phyloP scores from a whole-genome alignment of 2,888 invertebrate species.

The Aproaerema taeniolella region DNA sequence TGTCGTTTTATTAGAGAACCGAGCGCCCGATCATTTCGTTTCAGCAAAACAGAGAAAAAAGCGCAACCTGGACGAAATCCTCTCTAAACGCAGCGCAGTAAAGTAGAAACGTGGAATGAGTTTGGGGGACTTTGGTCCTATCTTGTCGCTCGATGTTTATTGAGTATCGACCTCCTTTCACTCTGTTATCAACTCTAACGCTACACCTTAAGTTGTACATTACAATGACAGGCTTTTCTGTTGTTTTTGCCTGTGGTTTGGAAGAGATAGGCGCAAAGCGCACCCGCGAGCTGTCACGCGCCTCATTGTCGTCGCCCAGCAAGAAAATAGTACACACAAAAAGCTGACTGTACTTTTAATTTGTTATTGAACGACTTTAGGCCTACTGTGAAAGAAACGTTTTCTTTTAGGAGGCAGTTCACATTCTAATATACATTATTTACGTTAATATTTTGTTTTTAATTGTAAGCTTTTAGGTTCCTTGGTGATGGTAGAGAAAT shows the following conservation, averaged over 20 bases:
- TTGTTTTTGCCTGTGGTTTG: slow-evolving; percentile 39
- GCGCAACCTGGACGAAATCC: slow-evolving; percentile 15
- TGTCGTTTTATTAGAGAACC: slow-evolving; percentile 50
- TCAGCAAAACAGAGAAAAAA: slow-evolving; percentile 43
- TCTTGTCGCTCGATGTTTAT: no score
- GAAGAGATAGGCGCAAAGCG: slow-evolving; percentile 50
- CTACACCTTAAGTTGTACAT: no score
- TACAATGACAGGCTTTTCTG: no score
- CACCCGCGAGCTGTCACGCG: slow-evolving; percentile 72
- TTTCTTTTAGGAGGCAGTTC: no score
- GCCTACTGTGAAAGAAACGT: neutral
- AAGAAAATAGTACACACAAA: slow-evolving; percentile 46
- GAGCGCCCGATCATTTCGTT: slow-evolving; percentile 51
- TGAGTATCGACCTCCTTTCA: no score
- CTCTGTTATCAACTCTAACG: no score
- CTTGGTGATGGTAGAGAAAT: no score
- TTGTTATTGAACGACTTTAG: slow-evolving; percentile 16
- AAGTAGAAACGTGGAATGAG: slow-evolving; percentile 5
- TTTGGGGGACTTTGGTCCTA: slow-evolving; percentile 2
- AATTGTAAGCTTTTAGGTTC: no score
- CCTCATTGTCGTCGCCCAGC: slow-evolving; percentile 45
- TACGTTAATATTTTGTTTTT: no score
- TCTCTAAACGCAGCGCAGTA: slow-evolving; percentile 1
- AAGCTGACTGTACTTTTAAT: slow-evolving; percentile 25
- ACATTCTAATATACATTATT: no score